A percentile compares a stretch with the other conserved stretches of the same genome.
phyloP scores from a whole-genome alignment of 2,888 invertebrate species.

The Apantesis nais region DNA sequence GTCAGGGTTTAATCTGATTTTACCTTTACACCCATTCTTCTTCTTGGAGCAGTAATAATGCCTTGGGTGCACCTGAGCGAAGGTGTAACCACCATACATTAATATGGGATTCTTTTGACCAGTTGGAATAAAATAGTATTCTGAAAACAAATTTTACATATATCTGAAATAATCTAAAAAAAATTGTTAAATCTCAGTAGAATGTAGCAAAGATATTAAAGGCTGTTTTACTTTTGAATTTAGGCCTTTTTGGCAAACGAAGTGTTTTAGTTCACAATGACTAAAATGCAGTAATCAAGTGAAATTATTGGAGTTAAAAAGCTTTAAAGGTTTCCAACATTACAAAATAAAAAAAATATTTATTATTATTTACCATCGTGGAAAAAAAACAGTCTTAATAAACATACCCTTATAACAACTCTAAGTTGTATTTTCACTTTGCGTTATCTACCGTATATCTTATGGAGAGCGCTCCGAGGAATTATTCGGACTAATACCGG shows the following conservation, averaged over 20 bases:
- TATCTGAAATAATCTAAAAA: background rate
- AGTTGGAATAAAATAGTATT: conserved; percentile 35
- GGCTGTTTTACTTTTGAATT: background rate
- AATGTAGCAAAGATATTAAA: background rate
- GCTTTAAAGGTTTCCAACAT: background rate
- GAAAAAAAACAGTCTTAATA: too few species aligned
- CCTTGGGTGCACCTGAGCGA: conserved; percentile 34
- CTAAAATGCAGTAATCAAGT: background rate
- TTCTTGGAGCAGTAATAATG: conserved; percentile 49
- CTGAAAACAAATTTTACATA: conserved; percentile 27
- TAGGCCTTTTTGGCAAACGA: background rate
- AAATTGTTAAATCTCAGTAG: background rate
- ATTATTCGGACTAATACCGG: too few species aligned
- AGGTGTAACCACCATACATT: conserved; percentile 49
- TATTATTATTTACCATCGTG: accelerated
- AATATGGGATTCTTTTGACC: conserved; percentile 36
- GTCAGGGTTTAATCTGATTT: conserved; percentile 35
- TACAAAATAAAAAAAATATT: background rate
- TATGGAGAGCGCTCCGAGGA: too few species aligned
- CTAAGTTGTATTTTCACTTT: background rate
- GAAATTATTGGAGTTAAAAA: background rate
- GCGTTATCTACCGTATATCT: too few species aligned
- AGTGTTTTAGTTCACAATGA: background rate
- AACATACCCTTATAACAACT: background rate
- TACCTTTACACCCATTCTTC: conserved; percentile 39